phyloP scores from a whole-genome alignment of 2,113 vertebrate genomes.

The Hymenochirus boettgeri region DNA sequence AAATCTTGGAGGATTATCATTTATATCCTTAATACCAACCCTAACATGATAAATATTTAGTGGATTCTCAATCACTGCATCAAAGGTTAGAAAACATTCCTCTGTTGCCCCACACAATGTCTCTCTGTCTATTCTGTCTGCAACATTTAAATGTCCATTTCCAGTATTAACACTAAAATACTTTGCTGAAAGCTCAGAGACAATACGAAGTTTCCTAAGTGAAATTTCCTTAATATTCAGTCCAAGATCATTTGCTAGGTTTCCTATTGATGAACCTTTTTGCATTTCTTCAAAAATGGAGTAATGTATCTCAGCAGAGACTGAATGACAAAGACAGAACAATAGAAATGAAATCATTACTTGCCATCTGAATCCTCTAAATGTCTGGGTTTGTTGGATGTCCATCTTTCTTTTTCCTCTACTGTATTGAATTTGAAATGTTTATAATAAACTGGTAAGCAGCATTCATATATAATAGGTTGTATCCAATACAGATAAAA shows the following conservation, averaged over 20 bases:
- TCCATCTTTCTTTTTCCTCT: neutral
- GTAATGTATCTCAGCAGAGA: constrained; percentile 57
- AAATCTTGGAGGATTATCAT: constrained; percentile 64
- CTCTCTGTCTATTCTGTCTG: constrained; percentile 64
- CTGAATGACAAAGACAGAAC: constrained; percentile 68
- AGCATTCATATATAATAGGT: too few species aligned
- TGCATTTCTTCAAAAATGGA: constrained; percentile 55
- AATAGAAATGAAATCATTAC: constrained; percentile 45
- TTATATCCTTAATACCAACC: constrained; percentile 57
- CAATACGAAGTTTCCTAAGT: constrained; percentile 59
- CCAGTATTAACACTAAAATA: constrained; percentile 11
- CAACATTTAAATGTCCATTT: constrained; percentile 55
- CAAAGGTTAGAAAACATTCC: constrained; percentile 61
- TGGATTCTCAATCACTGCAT: constrained; percentile 57
- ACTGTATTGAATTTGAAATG: too few species aligned
- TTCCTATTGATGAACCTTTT: constrained; percentile 62
- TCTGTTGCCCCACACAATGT: constrained; percentile 57
- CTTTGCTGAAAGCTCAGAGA: constrained; percentile 44
- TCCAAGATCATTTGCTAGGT: constrained; percentile 67
- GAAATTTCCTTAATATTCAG: constrained; percentile 61
- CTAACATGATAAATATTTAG: constrained; percentile 49
- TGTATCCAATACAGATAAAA: neutral
- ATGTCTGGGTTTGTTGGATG: neutral
- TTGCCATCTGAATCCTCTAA: constrained; percentile 24
- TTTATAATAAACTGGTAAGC: too few species aligned